These are phyloP conservation scores for Metalampra italica DNA, from an alignment of 2,888 invertebrate species.

Conservation along the genomic window DNA sequence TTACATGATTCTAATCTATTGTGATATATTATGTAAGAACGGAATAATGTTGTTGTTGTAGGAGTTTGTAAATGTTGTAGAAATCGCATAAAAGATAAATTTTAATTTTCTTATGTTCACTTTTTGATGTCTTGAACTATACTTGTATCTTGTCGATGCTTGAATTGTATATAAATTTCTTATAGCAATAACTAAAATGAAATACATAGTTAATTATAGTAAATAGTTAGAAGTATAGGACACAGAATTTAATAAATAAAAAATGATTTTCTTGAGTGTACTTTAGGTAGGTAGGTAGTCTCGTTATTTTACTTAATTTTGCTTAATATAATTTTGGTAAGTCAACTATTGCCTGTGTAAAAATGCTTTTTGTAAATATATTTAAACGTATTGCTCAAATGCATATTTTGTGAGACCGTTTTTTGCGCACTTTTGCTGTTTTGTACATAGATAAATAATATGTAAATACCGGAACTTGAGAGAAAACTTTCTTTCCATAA, in stretches of 20 bases:
- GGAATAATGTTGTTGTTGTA: slow-evolving; percentile 40
- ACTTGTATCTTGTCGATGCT: slow-evolving; percentile 31
- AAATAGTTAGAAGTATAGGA: slow-evolving; percentile 1
- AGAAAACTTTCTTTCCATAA: slow-evolving; percentile 45
- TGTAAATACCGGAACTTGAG: slow-evolving; percentile 55
- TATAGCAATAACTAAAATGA: slow-evolving; percentile 59
- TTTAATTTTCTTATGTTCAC: slow-evolving; percentile 45
- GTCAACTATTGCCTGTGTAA: slow-evolving; percentile 25
- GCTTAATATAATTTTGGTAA: slow-evolving; percentile 3
- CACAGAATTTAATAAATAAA: neutral
- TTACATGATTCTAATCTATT: slow-evolving; percentile 74
- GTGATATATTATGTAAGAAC: slow-evolving; percentile 66
- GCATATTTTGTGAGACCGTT: slow-evolving; percentile 77
- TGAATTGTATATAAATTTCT: slow-evolving; percentile 49
- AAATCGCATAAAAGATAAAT: slow-evolving; percentile 20
- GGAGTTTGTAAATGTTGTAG: slow-evolving; percentile 23
- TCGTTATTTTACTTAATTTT: neutral
- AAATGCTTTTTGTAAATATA: slow-evolving; percentile 71
- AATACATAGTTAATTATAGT: slow-evolving; percentile 7
- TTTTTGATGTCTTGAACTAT: slow-evolving; percentile 51
- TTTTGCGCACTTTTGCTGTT: slow-evolving; percentile 77
- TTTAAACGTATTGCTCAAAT: slow-evolving; percentile 75
- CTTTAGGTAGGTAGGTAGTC: no score
- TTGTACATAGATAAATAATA: slow-evolving; percentile 59
- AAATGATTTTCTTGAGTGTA: neutral